A percentile compares a stretch with the other conserved stretches of the same genome.
These are phyloP conservation scores for Sinosuthora webbiana DNA, from an alignment of 2,113 vertebrate genomes.

Conservation along the genomic window DNA sequence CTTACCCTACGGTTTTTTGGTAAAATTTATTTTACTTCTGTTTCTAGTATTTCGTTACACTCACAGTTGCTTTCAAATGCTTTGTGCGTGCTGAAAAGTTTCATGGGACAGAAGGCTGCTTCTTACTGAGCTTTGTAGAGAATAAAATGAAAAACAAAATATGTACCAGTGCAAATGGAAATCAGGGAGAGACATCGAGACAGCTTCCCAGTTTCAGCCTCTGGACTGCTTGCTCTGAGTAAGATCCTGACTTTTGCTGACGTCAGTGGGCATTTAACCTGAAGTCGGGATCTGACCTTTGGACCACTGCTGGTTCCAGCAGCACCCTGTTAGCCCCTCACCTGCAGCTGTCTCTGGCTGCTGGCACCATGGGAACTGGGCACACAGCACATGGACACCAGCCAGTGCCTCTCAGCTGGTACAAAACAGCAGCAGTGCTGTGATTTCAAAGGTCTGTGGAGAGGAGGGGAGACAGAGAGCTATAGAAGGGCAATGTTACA, in stretches of 20 bases:
- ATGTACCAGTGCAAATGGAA: not conserved
- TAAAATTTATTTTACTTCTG: not conserved
- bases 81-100: not conserved
- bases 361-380: not conserved
- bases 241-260: not conserved
- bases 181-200: not conserved
- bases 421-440: not conserved
- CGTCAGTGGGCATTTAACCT: not conserved
- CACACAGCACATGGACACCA: not conserved
- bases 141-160: not conserved
- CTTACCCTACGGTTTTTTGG: not conserved
- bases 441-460: not conserved
- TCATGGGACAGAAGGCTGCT: not conserved
- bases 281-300: not conserved
- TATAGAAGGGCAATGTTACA: not conserved
- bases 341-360: not conserved
- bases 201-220: not conserved
- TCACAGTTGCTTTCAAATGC: not conserved
- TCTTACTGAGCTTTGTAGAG: not conserved
- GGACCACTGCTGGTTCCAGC: not conserved
- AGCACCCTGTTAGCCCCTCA: not conserved
- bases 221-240: accelerated
- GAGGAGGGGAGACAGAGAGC: not conserved
- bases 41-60: not conserved
- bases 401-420: not conserved